A percentile compares a stretch with the other conserved stretches of the same genome.
phyloP scores from a whole-genome alignment of 2,797 vertebrate genomes.

The Esox masquinongy region DNA sequence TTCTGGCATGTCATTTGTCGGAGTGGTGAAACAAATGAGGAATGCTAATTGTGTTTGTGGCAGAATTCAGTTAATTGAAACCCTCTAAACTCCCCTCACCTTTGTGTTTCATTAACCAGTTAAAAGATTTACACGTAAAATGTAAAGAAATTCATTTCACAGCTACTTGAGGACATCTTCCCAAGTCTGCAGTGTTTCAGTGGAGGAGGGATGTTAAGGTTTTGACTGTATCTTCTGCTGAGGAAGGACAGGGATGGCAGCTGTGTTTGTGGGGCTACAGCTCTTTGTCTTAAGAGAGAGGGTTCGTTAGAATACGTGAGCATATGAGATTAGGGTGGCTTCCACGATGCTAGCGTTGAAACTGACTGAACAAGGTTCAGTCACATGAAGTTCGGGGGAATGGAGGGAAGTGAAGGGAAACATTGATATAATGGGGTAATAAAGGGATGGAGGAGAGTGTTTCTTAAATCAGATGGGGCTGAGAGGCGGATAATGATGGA shows the following conservation, averaged over 20 bases:
- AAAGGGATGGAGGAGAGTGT: slow-evolving; percentile 30
- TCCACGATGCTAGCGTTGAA: background rate
- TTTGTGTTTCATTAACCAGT: slow-evolving; percentile 64
- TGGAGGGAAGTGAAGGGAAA: slow-evolving; percentile 13
- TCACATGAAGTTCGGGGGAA: slow-evolving; percentile 43
- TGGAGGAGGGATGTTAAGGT: slow-evolving; percentile 20
- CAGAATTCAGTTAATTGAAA: slow-evolving; percentile 69
- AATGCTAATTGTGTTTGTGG: slow-evolving; percentile 63
- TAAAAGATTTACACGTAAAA: slow-evolving; percentile 58
- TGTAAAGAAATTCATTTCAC: slow-evolving; percentile 69
- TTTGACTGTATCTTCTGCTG: background rate
- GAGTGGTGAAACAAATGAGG: slow-evolving; percentile 63
- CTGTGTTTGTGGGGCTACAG: slow-evolving; percentile 35
- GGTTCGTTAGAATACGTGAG: too few species aligned
- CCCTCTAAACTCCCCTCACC: slow-evolving; percentile 40
- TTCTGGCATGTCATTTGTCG: slow-evolving; percentile 54
- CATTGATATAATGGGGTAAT: slow-evolving; percentile 45
- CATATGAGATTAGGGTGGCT: too few species aligned
- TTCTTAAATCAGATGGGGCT: slow-evolving; percentile 24
- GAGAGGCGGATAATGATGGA: slow-evolving; percentile 10
- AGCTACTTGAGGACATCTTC: slow-evolving; percentile 64
- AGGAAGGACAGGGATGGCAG: background rate
- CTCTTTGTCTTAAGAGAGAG: slow-evolving; percentile 50
- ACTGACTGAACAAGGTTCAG: slow-evolving; percentile 53
- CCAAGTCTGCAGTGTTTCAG: slow-evolving; percentile 5